Evolutionary conservation across 2,797 vertebrate species (phyloP).

Genomic region (Oceanodroma leucorhoa): DNA sequence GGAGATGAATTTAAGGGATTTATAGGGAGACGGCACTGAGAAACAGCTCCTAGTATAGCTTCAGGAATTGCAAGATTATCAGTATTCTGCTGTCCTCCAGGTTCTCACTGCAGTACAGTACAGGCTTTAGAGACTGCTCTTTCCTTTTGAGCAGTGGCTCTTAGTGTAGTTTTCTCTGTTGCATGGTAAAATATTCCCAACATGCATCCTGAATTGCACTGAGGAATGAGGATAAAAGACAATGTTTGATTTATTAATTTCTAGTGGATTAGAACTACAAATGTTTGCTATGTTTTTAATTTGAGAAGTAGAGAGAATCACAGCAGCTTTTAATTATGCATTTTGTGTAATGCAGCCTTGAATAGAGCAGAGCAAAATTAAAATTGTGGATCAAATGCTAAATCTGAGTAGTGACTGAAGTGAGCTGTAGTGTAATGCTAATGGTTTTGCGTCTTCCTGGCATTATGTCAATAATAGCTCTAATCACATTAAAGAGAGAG

Average conservation of each 20-base stretch:
- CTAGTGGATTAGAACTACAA: conserved; percentile 80
- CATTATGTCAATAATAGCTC: conserved; percentile 98
- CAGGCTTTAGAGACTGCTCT: conserved; percentile 19
- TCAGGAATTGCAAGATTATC: conserved; percentile 8
- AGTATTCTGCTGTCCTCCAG: background rate
- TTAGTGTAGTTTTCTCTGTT: conserved; percentile 42
- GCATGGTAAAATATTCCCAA: conserved; percentile 68
- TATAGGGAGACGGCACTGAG: conserved; percentile 3
- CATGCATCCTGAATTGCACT: conserved; percentile 66
- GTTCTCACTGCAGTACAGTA: background rate
- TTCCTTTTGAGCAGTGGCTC: conserved; percentile 26
- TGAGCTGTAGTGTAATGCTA: conserved; percentile 87
- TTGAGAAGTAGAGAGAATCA: conserved; percentile 78
- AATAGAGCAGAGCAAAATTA: conserved; percentile 82
- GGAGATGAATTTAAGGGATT: conserved; percentile 57
- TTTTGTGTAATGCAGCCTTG: conserved; percentile 79
- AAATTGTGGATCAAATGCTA: conserved; percentile 84
- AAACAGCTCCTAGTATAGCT: conserved; percentile 14
- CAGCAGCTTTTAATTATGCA: conserved; percentile 84
- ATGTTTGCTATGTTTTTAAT: conserved; percentile 84
- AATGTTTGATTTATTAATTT: conserved; percentile 84
- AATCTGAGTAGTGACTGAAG: conserved; percentile 82
- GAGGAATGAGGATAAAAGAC: conserved; percentile 76
- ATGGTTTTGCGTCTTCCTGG: conserved; percentile 98
- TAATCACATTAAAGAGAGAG: conserved; percentile 99